A percentile compares a stretch with the other conserved stretches of the same genome.
These are phyloP conservation scores for Ptycholaimellus sp. DNA, from an alignment of 2,888 invertebrate species.

Conservation along the genomic window DNA sequence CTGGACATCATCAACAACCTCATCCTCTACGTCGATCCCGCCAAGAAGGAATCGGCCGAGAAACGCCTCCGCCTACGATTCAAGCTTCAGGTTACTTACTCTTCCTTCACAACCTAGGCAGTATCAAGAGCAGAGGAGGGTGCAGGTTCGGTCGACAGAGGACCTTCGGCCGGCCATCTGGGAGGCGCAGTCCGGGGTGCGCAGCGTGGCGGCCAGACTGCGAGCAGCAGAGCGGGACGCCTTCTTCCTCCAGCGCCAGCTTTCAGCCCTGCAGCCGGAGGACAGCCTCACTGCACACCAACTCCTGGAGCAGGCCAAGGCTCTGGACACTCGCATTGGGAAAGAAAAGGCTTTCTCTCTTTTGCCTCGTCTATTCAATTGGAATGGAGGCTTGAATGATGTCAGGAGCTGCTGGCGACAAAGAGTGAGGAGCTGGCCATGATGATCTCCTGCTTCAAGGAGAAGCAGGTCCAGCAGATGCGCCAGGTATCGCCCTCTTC, in stretches of 20 bases:
- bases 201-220: slow-evolving; percentile 1
- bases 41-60: slow-evolving; percentile 47
- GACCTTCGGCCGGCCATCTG: neutral
- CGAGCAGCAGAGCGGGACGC: slow-evolving; percentile 2
- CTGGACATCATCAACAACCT: slow-evolving; percentile 92
- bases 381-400: too few relatives aligned
- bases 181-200: too few relatives aligned
- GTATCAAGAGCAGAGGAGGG: too few relatives aligned
- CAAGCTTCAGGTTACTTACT: too few relatives aligned
- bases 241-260: too few relatives aligned
- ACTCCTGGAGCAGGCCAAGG: too few relatives aligned
- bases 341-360: too few relatives aligned
- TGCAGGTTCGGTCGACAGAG: too few relatives aligned
- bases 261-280: too few relatives aligned
- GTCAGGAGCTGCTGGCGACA: slow-evolving; percentile 35
- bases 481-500: slow-evolving; percentile 6
- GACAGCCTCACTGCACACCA: too few relatives aligned
- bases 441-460: slow-evolving; percentile 26
- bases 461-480: slow-evolving; percentile 25
- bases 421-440: slow-evolving; percentile 54
- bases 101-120: too few relatives aligned
- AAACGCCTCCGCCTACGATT: slow-evolving; percentile 72
- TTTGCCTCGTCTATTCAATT: neutral
- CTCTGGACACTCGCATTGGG: too few relatives aligned
- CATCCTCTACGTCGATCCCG: slow-evolving; percentile 78